Base-by-base conservation (phyloP, 2,888 invertebrate genomes). In the Diabrotica balteata region DNA sequence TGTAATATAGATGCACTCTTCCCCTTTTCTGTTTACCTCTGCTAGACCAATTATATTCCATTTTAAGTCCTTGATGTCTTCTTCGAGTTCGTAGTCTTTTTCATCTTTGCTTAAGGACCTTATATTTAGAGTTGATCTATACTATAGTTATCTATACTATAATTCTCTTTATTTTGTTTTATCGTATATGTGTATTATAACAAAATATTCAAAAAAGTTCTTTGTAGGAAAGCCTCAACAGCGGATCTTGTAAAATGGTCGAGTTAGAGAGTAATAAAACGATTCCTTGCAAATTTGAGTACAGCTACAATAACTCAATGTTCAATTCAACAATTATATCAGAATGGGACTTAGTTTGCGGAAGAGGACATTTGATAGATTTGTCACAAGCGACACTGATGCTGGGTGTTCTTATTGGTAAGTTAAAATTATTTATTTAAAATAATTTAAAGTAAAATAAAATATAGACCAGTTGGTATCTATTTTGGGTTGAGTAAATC, bases 301-400 rank as follows among this genome's bases (percentile, higher is more conserved):
- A 82, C 79, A 84, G 86, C 59, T 91, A 90, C 75, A 88, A 92
- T 74, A 82, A 80, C 42, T 85, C 85, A 44, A 77, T 86, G 51
- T 90, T 91, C 78, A 83, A 79, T 49, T 86, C 88, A 54, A 91
- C 89, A 8, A 91, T 92, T 51, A 86, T 87, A 46, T 88, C 90
- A 0, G 89, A 91, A 81, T 90, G 89, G 89, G 80, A 88, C 81
- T 83, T 91, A 71, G 89, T 91, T 17, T 91, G 91, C 78, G 85
- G 86, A 7, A 85, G 84, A 55, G 86, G 86, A 76, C 86, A 87
- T 84, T 80, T 87, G 71, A 83, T 87, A 53, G 88, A 90, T 77
- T 84, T 88, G 8, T 86, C 89, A 4, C 90, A 90, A 79, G 86
- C 87, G 47, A 81, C 87, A 3, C 85, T 90, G 80, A 90, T 90